A percentile compares a stretch with the other conserved stretches of the same genome.
Evolutionary conservation across 2,113 vertebrate species (phyloP).

Genomic region (Heptranchias perlo): DNA sequence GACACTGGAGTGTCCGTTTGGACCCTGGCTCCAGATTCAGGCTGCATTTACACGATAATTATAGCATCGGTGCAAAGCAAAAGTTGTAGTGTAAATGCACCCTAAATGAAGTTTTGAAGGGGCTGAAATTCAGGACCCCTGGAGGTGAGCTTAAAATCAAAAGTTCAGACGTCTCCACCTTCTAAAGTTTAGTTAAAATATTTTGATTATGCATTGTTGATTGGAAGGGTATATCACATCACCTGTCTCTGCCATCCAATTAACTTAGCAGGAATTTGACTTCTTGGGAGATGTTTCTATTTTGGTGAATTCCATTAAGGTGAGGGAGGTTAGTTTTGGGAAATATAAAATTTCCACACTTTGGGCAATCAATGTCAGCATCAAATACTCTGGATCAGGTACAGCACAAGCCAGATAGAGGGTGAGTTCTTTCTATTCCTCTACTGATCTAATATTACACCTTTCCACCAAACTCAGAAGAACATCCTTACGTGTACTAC

Average conservation of each 20-base stretch:
- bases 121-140: neutral
- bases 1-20: neutral
- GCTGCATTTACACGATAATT: neutral
- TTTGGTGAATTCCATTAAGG: neutral
- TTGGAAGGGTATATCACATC: neutral
- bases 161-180: neutral
- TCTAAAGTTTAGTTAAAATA: neutral
- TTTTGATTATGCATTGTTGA: neutral
- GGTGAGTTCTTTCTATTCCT: neutral
- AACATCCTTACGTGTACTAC: neutral
- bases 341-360: neutral
- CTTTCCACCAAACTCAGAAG: neutral
- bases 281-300: neutral
- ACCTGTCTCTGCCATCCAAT: neutral
- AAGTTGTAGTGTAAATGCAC: neutral
- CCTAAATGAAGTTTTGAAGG: neutral
- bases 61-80: neutral
- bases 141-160: neutral
- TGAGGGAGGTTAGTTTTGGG: neutral
- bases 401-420: neutral
- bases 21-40: neutral
- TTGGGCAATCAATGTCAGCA: neutral
- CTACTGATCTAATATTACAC: neutral
- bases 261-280: neutral
- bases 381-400: neutral